Evolutionary conservation across 2,888 invertebrate genomes (phyloP).

Genomic region (Nemotelus pantherinus): DNA sequence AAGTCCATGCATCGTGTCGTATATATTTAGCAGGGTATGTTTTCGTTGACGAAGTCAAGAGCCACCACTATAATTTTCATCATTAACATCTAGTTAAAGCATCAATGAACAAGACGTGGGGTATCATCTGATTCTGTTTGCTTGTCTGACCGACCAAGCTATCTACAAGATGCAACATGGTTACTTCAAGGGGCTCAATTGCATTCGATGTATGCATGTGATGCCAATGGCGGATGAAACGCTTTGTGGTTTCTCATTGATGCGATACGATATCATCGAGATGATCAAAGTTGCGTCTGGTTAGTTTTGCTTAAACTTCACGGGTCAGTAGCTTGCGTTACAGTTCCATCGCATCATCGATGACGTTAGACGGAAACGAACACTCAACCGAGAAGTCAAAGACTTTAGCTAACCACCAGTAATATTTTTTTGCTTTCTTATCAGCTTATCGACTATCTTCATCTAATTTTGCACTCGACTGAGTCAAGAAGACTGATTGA

Average conservation of each 20-base stretch:
- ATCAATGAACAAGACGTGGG: neutral
- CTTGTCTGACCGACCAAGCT: no score
- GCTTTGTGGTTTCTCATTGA: conserved; percentile 24
- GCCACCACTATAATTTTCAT: no score
- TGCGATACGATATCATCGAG: conserved; percentile 8
- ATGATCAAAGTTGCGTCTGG: neutral
- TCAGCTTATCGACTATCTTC: conserved; percentile 9
- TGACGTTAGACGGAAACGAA: neutral
- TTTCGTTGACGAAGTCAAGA: no score
- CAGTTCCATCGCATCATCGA: neutral
- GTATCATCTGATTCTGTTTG: neutral
- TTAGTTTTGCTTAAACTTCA: neutral
- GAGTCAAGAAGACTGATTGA: conserved; percentile 4
- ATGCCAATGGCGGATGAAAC: neutral
- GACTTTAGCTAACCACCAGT: neutral
- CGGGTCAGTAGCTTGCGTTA: neutral
- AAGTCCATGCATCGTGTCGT: no score
- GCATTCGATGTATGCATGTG: no score
- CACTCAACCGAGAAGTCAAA: neutral
- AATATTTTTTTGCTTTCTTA: neutral
- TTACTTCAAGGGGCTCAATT: no score
- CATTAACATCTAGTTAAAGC: neutral
- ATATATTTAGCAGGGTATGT: no score
- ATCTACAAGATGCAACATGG: no score
- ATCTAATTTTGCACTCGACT: conserved; percentile 15